A percentile compares a stretch with the other conserved stretches of the same genome.
phyloP scores from a whole-genome alignment of 2,797 vertebrate species.

The Capromys pilorides region DNA sequence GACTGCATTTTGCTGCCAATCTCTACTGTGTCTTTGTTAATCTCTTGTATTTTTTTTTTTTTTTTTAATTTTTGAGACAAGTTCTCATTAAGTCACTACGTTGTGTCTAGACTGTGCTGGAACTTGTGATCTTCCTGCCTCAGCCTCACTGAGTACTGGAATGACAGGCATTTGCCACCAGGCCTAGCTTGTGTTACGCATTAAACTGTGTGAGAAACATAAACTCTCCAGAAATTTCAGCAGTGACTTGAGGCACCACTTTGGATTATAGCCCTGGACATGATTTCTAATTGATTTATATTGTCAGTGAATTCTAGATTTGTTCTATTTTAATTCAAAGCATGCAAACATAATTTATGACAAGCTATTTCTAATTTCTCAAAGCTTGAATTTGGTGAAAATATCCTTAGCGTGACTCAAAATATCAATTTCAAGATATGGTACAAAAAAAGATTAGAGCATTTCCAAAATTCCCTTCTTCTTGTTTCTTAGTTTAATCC shows the following conservation, averaged over 20 bases:
- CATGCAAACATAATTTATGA: not conserved
- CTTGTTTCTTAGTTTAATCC: not conserved
- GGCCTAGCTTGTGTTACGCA: not conserved
- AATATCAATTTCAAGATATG: slow-evolving; percentile 19
- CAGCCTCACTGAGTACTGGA: not conserved
- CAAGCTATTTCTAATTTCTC: slow-evolving; percentile 53
- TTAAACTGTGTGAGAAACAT: not conserved
- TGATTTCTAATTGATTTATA: slow-evolving; percentile 34
- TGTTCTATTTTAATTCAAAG: slow-evolving; percentile 44
- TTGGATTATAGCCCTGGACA: not conserved
- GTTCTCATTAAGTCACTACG: not conserved
- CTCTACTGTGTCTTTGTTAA: not conserved
- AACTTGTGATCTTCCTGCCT: not conserved
- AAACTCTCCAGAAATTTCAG: slow-evolving; percentile 33
- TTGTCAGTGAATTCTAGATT: slow-evolving; percentile 1
- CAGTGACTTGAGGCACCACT: slow-evolving; percentile 32
- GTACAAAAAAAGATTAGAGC: slow-evolving; percentile 1
- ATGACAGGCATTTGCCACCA: not conserved
- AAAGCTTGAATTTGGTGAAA: slow-evolving; percentile 13
- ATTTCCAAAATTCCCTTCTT: not conserved
- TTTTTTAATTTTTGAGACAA: not conserved
- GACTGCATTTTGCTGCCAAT: not conserved
- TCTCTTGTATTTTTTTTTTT: not conserved
- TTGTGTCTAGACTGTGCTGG: not conserved
- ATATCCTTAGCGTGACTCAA: slow-evolving; percentile 14